phyloP scores from a whole-genome alignment of 53 echinoderm and acorn worm species.

The Echinometra lucunter region DNA sequence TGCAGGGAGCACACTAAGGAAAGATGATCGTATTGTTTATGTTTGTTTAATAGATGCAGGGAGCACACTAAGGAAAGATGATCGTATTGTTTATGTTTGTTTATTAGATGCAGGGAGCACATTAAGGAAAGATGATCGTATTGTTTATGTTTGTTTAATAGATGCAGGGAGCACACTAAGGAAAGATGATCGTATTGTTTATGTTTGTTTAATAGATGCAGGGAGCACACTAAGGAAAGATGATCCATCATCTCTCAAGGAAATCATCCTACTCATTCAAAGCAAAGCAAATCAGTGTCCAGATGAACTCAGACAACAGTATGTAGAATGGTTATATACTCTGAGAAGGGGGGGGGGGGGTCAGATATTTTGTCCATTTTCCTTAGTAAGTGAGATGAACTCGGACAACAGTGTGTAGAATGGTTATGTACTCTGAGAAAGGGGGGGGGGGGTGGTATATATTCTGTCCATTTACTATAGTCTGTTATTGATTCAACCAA shows the following conservation, averaged over 20 bases:
- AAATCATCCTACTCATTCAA: slow-evolving; percentile 91
- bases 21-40: too few relatives aligned
- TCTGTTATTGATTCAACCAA: too few relatives aligned
- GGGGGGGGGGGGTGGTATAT: not conserved
- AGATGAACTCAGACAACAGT: slow-evolving; percentile 94
- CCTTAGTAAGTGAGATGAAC: too few relatives aligned
- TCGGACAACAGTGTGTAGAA: slow-evolving; percentile 86
- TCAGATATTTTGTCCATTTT: not conserved
- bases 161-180: slow-evolving; percentile 78
- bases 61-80: too few relatives aligned
- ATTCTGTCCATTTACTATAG: not conserved
- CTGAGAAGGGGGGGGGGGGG: not conserved
- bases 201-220: slow-evolving; percentile 70
- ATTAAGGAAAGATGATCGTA: too few relatives aligned
- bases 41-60: too few relatives aligned
- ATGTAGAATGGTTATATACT: slow-evolving; percentile 2
- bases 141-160: not conserved
- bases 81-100: too few relatives aligned
- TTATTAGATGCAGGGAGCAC: too few relatives aligned
- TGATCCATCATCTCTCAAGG: slow-evolving; percentile 88
- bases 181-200: slow-evolving; percentile 82
- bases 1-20: too few relatives aligned
- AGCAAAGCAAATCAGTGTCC: slow-evolving; percentile 77
- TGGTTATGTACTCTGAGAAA: not conserved
- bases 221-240: slow-evolving; percentile 92